Evolutionary conservation across 2,797 vertebrate species (phyloP).

Genomic region (Cyprinodon diabolis): DNA sequence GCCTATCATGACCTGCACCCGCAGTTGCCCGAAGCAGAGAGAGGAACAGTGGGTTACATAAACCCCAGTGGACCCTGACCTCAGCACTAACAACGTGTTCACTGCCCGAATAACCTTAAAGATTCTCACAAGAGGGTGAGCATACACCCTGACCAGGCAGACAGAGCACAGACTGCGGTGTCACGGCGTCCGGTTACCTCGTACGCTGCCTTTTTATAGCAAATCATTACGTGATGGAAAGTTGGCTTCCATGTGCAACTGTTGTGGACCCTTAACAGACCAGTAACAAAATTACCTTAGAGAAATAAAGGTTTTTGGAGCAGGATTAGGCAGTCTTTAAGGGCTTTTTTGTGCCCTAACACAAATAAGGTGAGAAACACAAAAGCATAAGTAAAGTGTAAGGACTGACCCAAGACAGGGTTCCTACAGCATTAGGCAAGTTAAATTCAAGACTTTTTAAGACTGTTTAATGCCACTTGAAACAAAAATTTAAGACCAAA

Average conservation of each 20-base stretch:
- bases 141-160: conserved; percentile 8
- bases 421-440: no score
- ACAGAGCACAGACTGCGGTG: conserved; percentile 13
- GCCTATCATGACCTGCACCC: conserved; percentile 3
- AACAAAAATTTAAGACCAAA: no score
- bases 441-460: no score
- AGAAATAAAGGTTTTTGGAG: neutral
- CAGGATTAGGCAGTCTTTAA: neutral
- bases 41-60: conserved; percentile 58
- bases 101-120: conserved; percentile 46
- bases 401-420: neutral
- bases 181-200: conserved; percentile 48
- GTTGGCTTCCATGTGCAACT: conserved; percentile 6
- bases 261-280: conserved; percentile 21
- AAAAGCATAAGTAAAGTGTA: no score
- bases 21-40: conserved; percentile 25
- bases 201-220: conserved; percentile 32
- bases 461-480: no score
- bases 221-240: conserved; percentile 19
- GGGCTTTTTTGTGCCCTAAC: neutral
- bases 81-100: conserved; percentile 46
- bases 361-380: neutral
- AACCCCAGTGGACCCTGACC: conserved; percentile 54
- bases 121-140: conserved; percentile 10
- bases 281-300: conserved; percentile 4